Evolutionary conservation across 2,113 vertebrate species (phyloP).

Genomic region (Zapornia atra): DNA sequence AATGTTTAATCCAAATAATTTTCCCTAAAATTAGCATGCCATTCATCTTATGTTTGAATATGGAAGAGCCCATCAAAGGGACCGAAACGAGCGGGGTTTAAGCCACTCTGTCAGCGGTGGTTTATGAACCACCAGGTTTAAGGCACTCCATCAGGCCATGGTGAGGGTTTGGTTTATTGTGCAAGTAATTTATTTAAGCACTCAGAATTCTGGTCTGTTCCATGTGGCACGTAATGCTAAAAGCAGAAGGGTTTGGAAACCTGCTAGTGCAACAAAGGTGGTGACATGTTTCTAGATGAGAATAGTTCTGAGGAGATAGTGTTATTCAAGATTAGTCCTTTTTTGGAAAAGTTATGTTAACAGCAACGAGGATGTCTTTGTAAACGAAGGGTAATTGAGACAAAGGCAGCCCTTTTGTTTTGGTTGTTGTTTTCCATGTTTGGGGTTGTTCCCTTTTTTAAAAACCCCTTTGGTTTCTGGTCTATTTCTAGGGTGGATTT

Average conservation of each 20-base stretch:
- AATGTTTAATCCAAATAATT: background rate
- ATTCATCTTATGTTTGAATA: background rate
- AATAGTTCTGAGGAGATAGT: background rate
- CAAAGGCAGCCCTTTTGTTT: background rate
- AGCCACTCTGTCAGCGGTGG: background rate
- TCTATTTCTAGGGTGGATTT: constrained; percentile 88
- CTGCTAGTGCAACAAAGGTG: background rate
- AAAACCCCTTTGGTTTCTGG: background rate
- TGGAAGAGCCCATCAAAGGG: background rate
- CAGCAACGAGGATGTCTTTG: background rate
- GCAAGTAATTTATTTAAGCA: background rate
- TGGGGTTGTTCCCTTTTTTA: background rate
- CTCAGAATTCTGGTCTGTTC: background rate
- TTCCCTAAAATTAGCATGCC: background rate
- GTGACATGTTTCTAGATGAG: background rate
- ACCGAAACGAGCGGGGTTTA: background rate
- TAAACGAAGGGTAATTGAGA: background rate
- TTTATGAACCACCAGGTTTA: background rate
- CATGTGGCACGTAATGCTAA: background rate
- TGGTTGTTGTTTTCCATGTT: background rate
- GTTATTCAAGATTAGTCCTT: background rate
- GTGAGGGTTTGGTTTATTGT: background rate
- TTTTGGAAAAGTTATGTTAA: background rate
- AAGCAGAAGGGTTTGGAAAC: background rate
- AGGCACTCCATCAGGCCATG: background rate